These are phyloP conservation scores for Deroptyus accipitrinus DNA, from an alignment of 2,113 vertebrate genomes.

Conservation along the genomic window DNA sequence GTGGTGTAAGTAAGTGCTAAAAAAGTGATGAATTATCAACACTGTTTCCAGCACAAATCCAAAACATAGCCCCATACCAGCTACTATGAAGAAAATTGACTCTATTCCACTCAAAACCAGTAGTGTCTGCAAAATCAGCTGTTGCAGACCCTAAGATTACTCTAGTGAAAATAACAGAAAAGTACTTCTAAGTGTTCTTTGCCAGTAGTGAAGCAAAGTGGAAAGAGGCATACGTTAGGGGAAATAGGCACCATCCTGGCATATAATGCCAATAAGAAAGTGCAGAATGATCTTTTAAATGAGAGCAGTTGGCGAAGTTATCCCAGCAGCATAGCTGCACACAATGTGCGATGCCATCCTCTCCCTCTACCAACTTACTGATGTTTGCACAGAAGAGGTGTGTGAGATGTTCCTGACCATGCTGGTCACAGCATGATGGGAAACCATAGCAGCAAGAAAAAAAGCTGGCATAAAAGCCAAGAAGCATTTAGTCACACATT, in stretches of 20 bases:
- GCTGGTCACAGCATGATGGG: neutral
- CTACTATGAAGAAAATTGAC: neutral
- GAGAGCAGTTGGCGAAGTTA: neutral
- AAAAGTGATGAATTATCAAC: neutral
- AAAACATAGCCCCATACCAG: neutral
- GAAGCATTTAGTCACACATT: neutral
- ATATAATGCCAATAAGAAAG: neutral
- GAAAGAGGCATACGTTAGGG: neutral
- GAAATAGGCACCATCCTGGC: neutral
- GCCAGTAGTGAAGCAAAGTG: neutral
- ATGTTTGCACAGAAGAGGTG: fast-evolving
- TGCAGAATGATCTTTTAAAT: neutral
- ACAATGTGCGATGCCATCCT: neutral
- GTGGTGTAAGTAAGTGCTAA: neutral
- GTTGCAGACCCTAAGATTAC: neutral
- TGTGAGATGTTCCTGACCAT: neutral
- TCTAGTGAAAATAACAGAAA: constrained; percentile 1
- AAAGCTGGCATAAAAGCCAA: neutral
- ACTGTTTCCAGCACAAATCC: neutral
- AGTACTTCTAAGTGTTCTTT: neutral
- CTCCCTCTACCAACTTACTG: neutral
- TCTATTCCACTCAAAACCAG: neutral
- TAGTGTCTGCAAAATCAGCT: neutral
- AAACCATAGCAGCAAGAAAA: neutral
- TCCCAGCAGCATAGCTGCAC: neutral